Base-by-base conservation (phyloP, 2,888 invertebrate species). In the Miltochrista miniata region DNA sequence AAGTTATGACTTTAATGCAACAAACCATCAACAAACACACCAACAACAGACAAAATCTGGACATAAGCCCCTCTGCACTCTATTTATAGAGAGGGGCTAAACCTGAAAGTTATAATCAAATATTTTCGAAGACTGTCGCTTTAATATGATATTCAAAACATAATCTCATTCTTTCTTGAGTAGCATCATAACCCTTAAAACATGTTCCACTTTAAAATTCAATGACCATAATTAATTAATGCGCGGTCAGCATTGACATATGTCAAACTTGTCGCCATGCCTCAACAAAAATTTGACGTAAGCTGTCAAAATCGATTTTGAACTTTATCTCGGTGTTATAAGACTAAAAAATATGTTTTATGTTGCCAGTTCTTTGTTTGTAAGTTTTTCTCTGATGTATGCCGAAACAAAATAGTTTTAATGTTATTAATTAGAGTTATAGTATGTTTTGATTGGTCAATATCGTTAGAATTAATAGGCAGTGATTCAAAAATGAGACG, bases 171-270 rank as follows among this genome's bases (percentile, higher is more conserved):
- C n/a, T 39, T 12, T 41, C 30, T 30, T 38, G 14, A 31, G 29
- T 12, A 29, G 29, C 33, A 34, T 55, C 31, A 57, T 61, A 33
- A 36, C 41, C 59, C 62, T 59, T 64, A 64, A 62, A 56, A 48
- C 46, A 46, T 42, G 56, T 66, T 56, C 51, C 52, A 57, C 54
- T 62, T 56, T 65, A 70, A 74, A 71, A 59, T 54, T 66, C 64
- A 70, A 66, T 71, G 70, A 71, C 75, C 72, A 74, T 81, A 81
- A 87, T 85, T 84, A 85, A 85, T 83, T 81, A 84, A 84, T 80
- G 75, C 75, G 72, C 74, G 71, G 66, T 72, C 69, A 69, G 66
- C 68, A 67, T 67, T 82, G 87, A 88, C 89, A 83, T 62, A 76
- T 87, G 86, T 89, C 87, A 81, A 68, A 74, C 74, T 70, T 81